Percentiles rank a stretch among this genome's conserved stretches.
phyloP scores from a whole-genome alignment of 2,888 invertebrate species.

The Plemyria rubiginata region DNA sequence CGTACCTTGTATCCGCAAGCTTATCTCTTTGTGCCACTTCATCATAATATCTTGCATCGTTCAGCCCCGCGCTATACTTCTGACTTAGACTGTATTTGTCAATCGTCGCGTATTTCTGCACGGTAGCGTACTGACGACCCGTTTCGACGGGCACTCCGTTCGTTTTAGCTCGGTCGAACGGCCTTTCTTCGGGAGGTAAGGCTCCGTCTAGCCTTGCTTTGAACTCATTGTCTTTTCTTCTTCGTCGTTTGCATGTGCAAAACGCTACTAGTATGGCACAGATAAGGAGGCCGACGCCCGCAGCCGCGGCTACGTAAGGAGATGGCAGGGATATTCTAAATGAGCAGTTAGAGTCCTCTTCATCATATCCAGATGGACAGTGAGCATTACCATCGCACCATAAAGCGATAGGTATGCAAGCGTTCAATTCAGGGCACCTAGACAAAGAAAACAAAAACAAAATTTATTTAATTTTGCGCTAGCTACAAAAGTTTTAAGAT shows the following conservation, averaged over 20 bases:
- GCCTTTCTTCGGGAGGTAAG: conserved; percentile 84
- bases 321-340: conserved; percentile 88
- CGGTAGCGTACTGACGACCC: conserved; percentile 76
- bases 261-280: conserved; percentile 84
- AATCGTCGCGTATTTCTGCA: conserved; percentile 82
- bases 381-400: conserved; percentile 93
- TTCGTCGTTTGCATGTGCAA: conserved; percentile 86
- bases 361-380: conserved; percentile 93
- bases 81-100: conserved; percentile 83
- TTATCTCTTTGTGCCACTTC: conserved; percentile 82
- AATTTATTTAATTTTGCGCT: conserved; percentile 15
- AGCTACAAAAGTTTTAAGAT: conserved; percentile 15
- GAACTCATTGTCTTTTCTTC: conserved; percentile 85
- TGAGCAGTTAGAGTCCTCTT: conserved; percentile 90
- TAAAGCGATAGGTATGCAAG: conserved; percentile 90
- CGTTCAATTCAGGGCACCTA: conserved; percentile 92
- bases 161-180: conserved; percentile 85
- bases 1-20: conserved; percentile 79
- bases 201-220: conserved; percentile 86
- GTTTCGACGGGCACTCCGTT: conserved; percentile 73
- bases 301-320: conserved; percentile 87
- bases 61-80: conserved; percentile 81
- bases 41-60: conserved; percentile 81
- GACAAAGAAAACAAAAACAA: conserved; percentile 42
- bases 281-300: conserved; percentile 86